phyloP scores from a whole-genome alignment of 2,797 vertebrate species.

The Crocidura indochinensis region DNA sequence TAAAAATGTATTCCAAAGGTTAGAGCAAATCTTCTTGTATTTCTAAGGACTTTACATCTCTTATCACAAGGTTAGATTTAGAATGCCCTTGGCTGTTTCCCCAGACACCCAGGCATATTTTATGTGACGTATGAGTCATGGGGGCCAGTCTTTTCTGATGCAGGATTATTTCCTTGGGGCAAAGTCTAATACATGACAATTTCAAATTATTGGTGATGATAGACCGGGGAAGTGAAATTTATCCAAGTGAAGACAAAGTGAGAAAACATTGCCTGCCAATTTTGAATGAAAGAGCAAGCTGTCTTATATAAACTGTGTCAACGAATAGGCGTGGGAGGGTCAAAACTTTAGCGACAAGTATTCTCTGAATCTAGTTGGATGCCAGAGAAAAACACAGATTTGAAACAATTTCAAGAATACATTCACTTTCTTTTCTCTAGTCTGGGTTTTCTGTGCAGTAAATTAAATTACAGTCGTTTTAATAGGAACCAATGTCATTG shows the following conservation, averaged over 20 bases:
- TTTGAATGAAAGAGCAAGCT: constrained; percentile 61
- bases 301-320: not conserved
- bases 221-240: constrained; percentile 50
- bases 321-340: not conserved
- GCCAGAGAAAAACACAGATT: not conserved
- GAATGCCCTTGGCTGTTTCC: constrained; percentile 16
- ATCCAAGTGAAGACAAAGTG: constrained; percentile 53
- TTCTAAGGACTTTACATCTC: constrained; percentile 5
- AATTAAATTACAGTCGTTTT: constrained; percentile 41
- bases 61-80: constrained; percentile 58
- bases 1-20: constrained; percentile 69
- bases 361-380: constrained; percentile 19
- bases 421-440: not conserved
- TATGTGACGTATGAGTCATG: constrained; percentile 48
- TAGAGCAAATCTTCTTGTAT: constrained; percentile 63
- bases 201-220: constrained; percentile 43
- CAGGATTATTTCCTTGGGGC: not conserved
- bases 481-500: not conserved
- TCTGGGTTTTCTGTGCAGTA: not conserved
- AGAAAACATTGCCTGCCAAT: constrained; percentile 33
- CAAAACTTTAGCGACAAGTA: not conserved
- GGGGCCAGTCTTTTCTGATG: not conserved
- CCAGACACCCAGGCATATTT: constrained; percentile 61
- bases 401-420: not conserved
- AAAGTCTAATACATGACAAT: not conserved